A percentile compares a stretch with the other conserved stretches of the same genome.
These are phyloP conservation scores for Ochropleura plecta DNA, from an alignment of 2,888 invertebrate genomes.

Conservation along the genomic window DNA sequence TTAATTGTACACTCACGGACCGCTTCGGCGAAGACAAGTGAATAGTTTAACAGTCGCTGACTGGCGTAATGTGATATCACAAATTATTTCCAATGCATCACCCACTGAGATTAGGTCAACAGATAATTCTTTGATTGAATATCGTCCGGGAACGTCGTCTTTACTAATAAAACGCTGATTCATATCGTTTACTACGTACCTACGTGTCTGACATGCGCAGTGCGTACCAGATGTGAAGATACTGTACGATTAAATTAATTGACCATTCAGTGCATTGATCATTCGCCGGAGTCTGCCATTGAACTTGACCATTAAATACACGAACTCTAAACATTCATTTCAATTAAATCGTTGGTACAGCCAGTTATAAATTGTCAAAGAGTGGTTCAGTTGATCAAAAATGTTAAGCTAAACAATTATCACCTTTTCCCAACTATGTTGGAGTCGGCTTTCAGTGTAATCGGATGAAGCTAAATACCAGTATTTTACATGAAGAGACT, in stretches of 20 bases:
- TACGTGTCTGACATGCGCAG: neutral
- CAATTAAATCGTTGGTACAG: neutral
- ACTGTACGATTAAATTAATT: neutral
- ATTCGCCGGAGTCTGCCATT: neutral
- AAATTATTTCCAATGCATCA: constrained; percentile 16
- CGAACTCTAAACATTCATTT: neutral
- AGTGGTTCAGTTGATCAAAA: neutral
- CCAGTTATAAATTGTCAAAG: neutral
- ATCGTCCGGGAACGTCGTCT: too few species aligned
- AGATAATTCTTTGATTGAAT: constrained; percentile 6
- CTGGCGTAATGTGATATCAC: constrained; percentile 17
- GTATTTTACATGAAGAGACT: too few species aligned
- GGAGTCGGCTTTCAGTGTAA: too few species aligned
- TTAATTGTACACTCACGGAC: constrained; percentile 27
- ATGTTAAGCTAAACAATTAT: too few species aligned
- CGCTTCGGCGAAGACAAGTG: constrained; percentile 19
- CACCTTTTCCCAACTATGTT: too few species aligned
- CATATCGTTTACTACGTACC: constrained; percentile 5
- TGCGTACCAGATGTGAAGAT: neutral
- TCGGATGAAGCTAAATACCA: too few species aligned
- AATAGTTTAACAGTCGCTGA: neutral
- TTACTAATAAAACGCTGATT: neutral
- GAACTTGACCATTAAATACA: neutral
- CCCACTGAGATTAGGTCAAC: neutral
- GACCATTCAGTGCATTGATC: neutral